Evolutionary conservation across 2,113 vertebrate genomes (phyloP), one percentile per base, ranked within the genome.

Genomic region (Hyperopisus bebe): DNA sequence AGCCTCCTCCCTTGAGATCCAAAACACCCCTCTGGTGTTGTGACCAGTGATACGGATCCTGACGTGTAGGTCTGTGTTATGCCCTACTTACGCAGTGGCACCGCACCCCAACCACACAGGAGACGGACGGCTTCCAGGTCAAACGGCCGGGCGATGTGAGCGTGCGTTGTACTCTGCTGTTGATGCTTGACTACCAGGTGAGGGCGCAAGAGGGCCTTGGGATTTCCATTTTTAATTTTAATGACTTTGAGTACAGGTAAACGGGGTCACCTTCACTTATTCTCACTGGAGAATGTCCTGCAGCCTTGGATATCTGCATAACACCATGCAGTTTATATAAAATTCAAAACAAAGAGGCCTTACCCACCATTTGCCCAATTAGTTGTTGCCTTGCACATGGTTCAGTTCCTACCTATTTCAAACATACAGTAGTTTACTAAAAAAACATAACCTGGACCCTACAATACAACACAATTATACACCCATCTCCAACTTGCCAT

Each of bases 111-210:
- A 97, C 96, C 0, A 98, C 97, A 8, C 97, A 98, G 93, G 97
- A 98, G 91, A 98, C 97, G 0, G 97, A 98, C 0, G 97, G 97
- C 89, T 98, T 98, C 95, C 97, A 97, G 94, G 97, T 98, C 90
- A 98, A 98, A 93, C 94, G 97, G 87, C 97, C 97, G 0, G 97
- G 97, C 0, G 97, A 98, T 85, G 95, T 97, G 82, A 98, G 97
- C 0, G 97, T 97, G 39, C 96, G 97, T 58, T 98, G 97, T 92
- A 98, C 97, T 0, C 93, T 98, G 3, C 96, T 98, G 21, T 96
- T 98, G 82, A 98, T 98, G 97, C 94, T 98, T 93, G 97, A 98
- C 92, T 97, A 98, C 92, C 97, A 98, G 97, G 97, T 97, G 89
- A 66, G 94, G 80, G 89, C 80, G 42, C 53, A 42, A 89, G 42